A percentile compares a stretch with the other conserved stretches of the same genome.
Conservation (phyloP, 1,140 invertebrate genomes). For the Lycorma delicatula region DNA sequence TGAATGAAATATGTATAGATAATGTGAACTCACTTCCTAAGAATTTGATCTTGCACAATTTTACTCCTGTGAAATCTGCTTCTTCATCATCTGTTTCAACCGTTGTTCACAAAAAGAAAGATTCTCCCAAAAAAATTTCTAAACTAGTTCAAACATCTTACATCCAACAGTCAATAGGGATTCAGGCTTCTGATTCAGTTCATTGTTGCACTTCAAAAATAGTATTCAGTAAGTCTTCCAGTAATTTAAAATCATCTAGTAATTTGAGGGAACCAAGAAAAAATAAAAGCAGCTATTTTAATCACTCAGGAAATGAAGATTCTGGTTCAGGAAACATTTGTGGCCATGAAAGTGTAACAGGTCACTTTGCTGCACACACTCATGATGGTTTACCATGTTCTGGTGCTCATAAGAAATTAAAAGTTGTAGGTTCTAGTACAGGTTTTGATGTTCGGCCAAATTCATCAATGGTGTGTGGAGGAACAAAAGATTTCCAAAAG, state of each 20-base stretch:
- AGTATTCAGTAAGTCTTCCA: neutral
- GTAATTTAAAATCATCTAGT: neutral
- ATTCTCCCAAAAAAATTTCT: constrained; percentile 11
- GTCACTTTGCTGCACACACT: neutral
- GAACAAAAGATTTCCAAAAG: neutral
- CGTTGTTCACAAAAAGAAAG: constrained; percentile 18
- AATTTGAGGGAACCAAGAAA: too few relatives aligned
- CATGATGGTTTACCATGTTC: constrained; percentile 12
- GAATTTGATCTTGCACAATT: constrained; percentile 5
- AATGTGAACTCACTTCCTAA: neutral
- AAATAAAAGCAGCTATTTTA: constrained; percentile 8
- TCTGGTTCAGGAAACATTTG: neutral
- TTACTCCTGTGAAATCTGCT: constrained; percentile 16
- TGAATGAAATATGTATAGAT: neutral
- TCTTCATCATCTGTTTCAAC: constrained; percentile 25
- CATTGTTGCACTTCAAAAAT: neutral
- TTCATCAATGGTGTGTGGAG: neutral
- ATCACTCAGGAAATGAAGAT: neutral
- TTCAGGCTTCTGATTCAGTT: constrained; percentile 3
- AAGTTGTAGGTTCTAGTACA: neutral
- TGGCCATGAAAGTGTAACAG: neutral
- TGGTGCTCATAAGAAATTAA: constrained; percentile 14
- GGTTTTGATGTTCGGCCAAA: neutral
- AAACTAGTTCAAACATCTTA: constrained; percentile 11
- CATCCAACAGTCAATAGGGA: constrained; percentile 8